These are phyloP conservation scores for Heteractis magnifica DNA, from an alignment of 92 coral and sea anemone genomes.

Conservation along the genomic window DNA sequence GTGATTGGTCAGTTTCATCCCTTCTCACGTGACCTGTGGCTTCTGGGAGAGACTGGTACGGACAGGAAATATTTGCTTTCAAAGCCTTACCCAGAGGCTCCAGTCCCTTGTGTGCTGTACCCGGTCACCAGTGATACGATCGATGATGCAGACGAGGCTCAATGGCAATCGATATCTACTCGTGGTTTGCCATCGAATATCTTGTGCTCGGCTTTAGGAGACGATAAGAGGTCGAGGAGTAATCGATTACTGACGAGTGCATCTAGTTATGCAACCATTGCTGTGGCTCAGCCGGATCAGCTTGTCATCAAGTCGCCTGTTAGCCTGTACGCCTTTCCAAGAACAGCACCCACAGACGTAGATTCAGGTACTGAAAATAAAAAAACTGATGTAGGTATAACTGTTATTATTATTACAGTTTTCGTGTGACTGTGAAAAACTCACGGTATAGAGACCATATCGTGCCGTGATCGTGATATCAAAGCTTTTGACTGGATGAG, in stretches of 20 bases:
- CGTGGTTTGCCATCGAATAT: slow-evolving; percentile 63
- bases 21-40: slow-evolving; percentile 91
- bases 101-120: slow-evolving; percentile 83
- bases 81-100: slow-evolving; percentile 83
- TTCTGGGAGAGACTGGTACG: slow-evolving; percentile 90
- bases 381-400: neutral
- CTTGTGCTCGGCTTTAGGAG: slow-evolving; percentile 56
- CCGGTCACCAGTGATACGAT: slow-evolving; percentile 63
- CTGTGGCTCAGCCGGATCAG: slow-evolving; percentile 78
- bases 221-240: slow-evolving; percentile 67
- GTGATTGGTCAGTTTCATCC: slow-evolving; percentile 89
- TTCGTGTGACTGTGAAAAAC: neutral
- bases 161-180: slow-evolving; percentile 79
- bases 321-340: slow-evolving; percentile 75
- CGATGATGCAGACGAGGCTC: slow-evolving; percentile 30
- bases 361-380: neutral
- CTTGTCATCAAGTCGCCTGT: slow-evolving; percentile 74
- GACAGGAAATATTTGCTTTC: slow-evolving; percentile 83
- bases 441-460: neutral
- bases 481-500: neutral
- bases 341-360: slow-evolving; percentile 15
- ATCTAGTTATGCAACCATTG: slow-evolving; percentile 76
- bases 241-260: slow-evolving; percentile 79
- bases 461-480: no score
- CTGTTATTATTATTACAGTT: no score